Evolutionary conservation across 2,797 vertebrate genomes (phyloP), one percentile per base, ranked within the genome.

Genomic region (Catharus ustulatus): DNA sequence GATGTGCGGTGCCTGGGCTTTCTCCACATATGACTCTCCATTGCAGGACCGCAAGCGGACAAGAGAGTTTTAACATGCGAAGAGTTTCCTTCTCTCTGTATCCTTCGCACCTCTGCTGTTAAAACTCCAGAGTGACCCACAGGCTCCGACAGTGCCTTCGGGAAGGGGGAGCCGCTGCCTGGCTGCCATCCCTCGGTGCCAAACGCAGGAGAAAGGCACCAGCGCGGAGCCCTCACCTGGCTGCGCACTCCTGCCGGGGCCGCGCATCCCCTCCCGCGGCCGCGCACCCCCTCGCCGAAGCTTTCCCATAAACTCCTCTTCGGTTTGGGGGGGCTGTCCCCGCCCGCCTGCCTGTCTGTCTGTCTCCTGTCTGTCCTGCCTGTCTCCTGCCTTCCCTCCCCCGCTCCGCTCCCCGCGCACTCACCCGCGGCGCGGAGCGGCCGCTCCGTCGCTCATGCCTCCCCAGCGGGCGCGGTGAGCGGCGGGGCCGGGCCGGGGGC

Each of bases 361-460:
- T 13, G 30, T 18, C 20, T 27, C 45, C 45, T 23, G 46, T 13
- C 11, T 38, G 36, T 0, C 14, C 21, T 13, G 20, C 13, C 11
- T 21, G 32, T 11, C 45, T 2, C 26, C 21, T 11, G 20, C 13
- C 9, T 4, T 3, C 13, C 9, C 8, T 48, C 46, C 45, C 45
- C 46, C 46, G 46, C 46, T 48, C 46, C 46, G 46, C 23, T 26
- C 61, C 88, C 87, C 63, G 45, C 80, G 88, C 42, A 94, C 79
- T 92, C 92, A 83, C 88, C 93, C 61, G 57, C 64, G 51, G 90
- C 80, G 57, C 85, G 40, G 55, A 15, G 88, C 55, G 93, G 96
- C 96, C 79, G 95, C 93, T 97, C 97, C 95, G 92, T 97, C 98
- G 94, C 98, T 98, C 98, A 98, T 98, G 95, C 97, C 98, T 98